Evolutionary conservation across 92 coral and sea anemone species (phyloP).

Genomic region (Desmophyllum pertusum): DNA sequence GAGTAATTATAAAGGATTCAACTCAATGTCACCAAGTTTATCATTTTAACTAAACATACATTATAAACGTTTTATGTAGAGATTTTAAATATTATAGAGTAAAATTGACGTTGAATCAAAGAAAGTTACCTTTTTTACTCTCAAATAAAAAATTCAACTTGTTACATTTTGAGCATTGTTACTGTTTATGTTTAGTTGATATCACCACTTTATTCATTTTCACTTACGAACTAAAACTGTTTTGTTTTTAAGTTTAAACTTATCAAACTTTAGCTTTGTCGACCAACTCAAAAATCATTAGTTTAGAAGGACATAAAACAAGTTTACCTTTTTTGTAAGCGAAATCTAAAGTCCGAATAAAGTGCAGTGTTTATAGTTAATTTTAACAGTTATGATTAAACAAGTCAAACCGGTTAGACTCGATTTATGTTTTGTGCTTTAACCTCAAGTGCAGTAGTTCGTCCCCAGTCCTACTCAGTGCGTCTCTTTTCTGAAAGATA

Average conservation of each 20-base stretch:
- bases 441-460: conserved; percentile 55
- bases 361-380: conserved; percentile 9
- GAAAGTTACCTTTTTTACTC: too few relatives aligned
- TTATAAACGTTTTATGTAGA: not conserved
- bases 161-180: not conserved
- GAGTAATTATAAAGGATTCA: too few relatives aligned
- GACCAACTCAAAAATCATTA: not conserved
- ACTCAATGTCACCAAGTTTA: not conserved
- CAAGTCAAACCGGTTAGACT: conserved; percentile 33
- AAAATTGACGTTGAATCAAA: too few relatives aligned
- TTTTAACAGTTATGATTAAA: conserved; percentile 21
- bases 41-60: not conserved
- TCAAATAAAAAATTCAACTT: not conserved
- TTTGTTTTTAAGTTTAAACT: not conserved
- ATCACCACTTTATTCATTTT: not conserved
- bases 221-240: not conserved
- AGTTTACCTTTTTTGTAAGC: not conserved
- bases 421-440: conserved; percentile 43
- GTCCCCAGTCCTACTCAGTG: conserved; percentile 49
- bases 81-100: too few relatives aligned
- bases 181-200: not conserved
- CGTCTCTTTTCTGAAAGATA: conserved; percentile 49
- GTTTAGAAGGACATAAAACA: not conserved
- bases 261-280: not conserved
- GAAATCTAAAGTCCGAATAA: not conserved